Base-by-base conservation (phyloP, 2,113 vertebrate genomes). In the Ciconia boyciana region DNA sequence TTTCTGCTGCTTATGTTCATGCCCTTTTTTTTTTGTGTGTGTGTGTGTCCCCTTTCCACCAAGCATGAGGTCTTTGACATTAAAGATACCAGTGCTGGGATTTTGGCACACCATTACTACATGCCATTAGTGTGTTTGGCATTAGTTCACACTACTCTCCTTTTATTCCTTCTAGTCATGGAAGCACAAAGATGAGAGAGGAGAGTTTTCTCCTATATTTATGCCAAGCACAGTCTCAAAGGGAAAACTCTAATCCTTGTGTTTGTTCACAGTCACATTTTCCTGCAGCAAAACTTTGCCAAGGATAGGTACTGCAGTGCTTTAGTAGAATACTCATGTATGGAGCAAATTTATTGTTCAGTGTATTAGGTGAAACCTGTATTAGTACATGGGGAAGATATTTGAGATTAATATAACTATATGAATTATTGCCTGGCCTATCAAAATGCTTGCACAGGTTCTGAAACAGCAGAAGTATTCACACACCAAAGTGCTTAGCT, bases 131-230 rank as follows among this genome's bases (percentile, higher is more conserved):
- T 87, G 81, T 49, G 16, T 65, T 87, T 88, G 83, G 61, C 68
- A 34, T 81, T 83, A 29, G 91, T 94, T 87, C 46, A 51, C 64
- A n/a, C 26, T 7, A 2, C 17, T 94, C 7, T 39, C 28, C 26
- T 79, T 44, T 74, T 93, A 62, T 86, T 80, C 32, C 9, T 92
- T 78, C 32, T 49, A 60, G 46, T 84, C 43, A 48, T 54, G 49
- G 61, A 89, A 89, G 55, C 58, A 51, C 32, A 91, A 62, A 87
- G 62, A 31, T 75, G 54, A 90, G 82, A 93, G 69, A 83, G 64
- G 83, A 86, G 72, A 72, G 28, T n/a, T 91, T 95, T 77, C 21
- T 90, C 9, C 49, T 86, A 8, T 72, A 81, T 62, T 90, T 18
- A 10, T 34, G 72, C 44, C 68, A 94, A 58, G 25, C 41, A 61